These are phyloP conservation scores for Pongo abelii DNA, from an alignment of 2,113 vertebrate species.

Conservation along the genomic window DNA sequence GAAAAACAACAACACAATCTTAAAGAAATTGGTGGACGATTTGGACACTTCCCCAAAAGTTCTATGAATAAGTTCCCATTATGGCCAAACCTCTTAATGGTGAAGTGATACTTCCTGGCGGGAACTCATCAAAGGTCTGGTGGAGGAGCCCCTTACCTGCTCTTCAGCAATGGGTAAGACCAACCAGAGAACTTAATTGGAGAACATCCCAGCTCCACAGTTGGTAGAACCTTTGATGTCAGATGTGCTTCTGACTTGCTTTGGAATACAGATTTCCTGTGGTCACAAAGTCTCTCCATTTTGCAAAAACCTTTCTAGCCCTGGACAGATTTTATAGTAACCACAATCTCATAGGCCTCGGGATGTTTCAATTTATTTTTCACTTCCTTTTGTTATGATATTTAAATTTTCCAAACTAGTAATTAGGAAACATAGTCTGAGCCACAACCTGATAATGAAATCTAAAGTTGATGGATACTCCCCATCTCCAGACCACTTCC, in stretches of 20 bases:
- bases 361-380: neutral
- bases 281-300: neutral
- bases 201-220: neutral
- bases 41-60: neutral
- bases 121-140: neutral
- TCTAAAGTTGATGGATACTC: neutral
- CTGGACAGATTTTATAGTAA: neutral
- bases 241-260: neutral
- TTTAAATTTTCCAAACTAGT: slow-evolving; percentile 13
- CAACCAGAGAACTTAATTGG: neutral
- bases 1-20: neutral
- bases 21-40: neutral
- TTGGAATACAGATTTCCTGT: neutral
- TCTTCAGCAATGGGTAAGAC: neutral
- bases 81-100: neutral
- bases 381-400: neutral
- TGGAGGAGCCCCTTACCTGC: neutral
- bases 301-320: neutral
- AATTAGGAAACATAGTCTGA: neutral
- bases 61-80: neutral
- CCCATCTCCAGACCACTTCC: neutral
- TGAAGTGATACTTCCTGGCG: neutral
- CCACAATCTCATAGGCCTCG: neutral
- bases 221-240: neutral
- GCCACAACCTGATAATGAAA: neutral